These are phyloP conservation scores for Linnaemya vulpina DNA, from an alignment of 2,888 invertebrate genomes.

Conservation along the genomic window DNA sequence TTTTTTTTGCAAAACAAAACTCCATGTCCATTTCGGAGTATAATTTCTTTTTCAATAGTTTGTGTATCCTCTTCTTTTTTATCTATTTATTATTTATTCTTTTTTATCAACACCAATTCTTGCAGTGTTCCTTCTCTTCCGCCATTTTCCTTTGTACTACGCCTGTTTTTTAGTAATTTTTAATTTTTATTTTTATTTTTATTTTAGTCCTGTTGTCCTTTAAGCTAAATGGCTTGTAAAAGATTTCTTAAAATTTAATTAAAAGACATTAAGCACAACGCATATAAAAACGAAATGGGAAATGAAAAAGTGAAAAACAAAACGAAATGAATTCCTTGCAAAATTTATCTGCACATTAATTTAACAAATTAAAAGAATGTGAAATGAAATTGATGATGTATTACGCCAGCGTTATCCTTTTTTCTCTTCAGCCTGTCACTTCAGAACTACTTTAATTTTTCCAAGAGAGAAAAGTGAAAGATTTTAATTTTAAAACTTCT, in stretches of 20 bases:
- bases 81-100: conserved; percentile 2
- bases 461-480: conserved; percentile 7
- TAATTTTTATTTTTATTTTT: conserved; percentile 10
- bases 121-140: conserved; percentile 2
- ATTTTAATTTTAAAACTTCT: conserved; percentile 27
- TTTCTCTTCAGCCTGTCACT: conserved; percentile 4
- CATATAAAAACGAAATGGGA: conserved; percentile 43
- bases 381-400: conserved; percentile 54
- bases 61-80: conserved; percentile 30
- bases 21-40: conserved; percentile 62
- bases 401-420: conserved; percentile 9
- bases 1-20: conserved; percentile 54
- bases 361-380: conserved; percentile 67
- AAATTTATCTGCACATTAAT: conserved; percentile 66
- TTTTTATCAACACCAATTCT: conserved; percentile 52
- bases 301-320: conserved; percentile 30
- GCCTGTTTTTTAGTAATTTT: too few relatives aligned
- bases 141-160: conserved; percentile 17
- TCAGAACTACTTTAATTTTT: conserved; percentile 42
- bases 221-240: conserved; percentile 70
- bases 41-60: conserved; percentile 62
- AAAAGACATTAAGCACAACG: conserved; percentile 64
- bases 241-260: conserved; percentile 72
- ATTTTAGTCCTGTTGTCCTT: conserved; percentile 59
- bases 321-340: conserved; percentile 49